These are phyloP conservation scores for Drosophila miranda DNA, from an alignment of 1,140 invertebrate species.

Conservation along the genomic window DNA sequence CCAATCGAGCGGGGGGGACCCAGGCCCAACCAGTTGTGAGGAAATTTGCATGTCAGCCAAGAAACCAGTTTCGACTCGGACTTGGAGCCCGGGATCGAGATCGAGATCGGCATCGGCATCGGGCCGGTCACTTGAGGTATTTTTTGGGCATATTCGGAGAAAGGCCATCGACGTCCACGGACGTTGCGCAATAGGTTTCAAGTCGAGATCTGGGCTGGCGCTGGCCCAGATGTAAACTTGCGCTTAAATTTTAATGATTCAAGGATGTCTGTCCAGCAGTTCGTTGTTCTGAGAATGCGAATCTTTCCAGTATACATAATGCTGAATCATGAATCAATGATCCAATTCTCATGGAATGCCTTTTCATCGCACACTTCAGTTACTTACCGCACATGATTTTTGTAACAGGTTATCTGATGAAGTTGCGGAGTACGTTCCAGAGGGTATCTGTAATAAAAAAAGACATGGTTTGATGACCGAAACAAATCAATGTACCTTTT, in stretches of 20 bases:
- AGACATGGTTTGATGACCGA: too few species aligned
- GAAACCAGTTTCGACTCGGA: constrained; percentile 56
- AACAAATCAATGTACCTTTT: not conserved
- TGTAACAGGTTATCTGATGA: not conserved
- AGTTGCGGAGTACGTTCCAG: too few species aligned
- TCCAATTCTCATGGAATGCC: not conserved
- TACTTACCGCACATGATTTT: constrained; percentile 49
- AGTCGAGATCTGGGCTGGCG: not conserved
- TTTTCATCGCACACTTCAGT: not conserved
- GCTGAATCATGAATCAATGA: too few species aligned
- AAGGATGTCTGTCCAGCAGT: too few species aligned
- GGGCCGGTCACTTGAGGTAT: constrained; percentile 28
- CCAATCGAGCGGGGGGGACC: constrained; percentile 27
- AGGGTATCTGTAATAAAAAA: constrained; percentile 4
- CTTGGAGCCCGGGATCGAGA: constrained; percentile 16
- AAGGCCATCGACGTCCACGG: constrained; percentile 33
- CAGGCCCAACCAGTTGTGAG: constrained; percentile 46
- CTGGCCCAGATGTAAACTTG: constrained; percentile 2
- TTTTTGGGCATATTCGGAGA: constrained; percentile 33
- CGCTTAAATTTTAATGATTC: not conserved
- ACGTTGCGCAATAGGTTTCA: constrained; percentile 8
- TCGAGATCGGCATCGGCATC: constrained; percentile 7
- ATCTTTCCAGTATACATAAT: too few species aligned
- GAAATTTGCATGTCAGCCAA: constrained; percentile 53
- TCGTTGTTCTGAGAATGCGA: too few species aligned